Percentiles rank a stretch among this genome's conserved stretches.
These are phyloP conservation scores for Rousettus madagascariensis DNA, from an alignment of 2,797 vertebrate genomes.

Conservation along the genomic window DNA sequence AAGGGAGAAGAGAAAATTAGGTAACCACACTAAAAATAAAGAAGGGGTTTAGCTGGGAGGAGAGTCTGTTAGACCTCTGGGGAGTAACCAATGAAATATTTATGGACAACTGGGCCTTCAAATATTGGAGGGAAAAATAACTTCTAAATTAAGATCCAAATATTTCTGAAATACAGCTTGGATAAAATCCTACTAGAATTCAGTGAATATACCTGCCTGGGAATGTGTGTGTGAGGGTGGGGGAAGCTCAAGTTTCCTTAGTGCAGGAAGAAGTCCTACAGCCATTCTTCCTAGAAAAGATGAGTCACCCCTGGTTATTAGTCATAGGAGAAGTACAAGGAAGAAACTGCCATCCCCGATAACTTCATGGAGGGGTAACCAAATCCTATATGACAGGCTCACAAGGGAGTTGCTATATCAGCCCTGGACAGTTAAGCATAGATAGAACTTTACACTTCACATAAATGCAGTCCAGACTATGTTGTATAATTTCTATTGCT, in stretches of 20 bases:
- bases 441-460: neutral
- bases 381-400: neutral
- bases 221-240: too few relatives aligned
- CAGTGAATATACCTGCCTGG: neutral
- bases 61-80: neutral
- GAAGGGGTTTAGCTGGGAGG: neutral
- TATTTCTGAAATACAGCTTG: neutral
- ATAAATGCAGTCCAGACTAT: neutral
- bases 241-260: neutral
- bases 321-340: neutral
- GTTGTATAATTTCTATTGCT: neutral
- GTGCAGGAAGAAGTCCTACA: neutral
- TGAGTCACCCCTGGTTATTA: neutral
- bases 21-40: neutral
- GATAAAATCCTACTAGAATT: neutral
- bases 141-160: neutral
- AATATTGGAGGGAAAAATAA: neutral
- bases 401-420: neutral
- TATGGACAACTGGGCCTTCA: neutral
- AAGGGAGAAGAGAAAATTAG: neutral
- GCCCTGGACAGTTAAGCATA: neutral
- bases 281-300: neutral
- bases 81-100: neutral
- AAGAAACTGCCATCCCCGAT: accelerated
- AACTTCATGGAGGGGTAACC: neutral